Conservation (phyloP, 2,797 vertebrate genomes). For the Benthosema pterotum region DNA sequence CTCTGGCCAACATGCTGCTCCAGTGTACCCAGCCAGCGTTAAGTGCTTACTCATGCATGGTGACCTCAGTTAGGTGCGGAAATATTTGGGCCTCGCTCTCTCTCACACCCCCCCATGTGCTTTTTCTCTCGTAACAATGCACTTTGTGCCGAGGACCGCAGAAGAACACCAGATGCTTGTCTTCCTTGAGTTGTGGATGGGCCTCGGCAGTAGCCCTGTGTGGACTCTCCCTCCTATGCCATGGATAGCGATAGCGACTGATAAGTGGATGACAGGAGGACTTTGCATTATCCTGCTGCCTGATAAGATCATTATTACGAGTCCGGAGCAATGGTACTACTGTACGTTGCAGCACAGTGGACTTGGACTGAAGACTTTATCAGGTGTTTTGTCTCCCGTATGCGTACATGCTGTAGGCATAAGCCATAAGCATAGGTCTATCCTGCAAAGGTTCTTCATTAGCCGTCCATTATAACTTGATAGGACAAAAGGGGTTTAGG, state of each 20-base stretch:
- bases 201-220: constrained; percentile 65
- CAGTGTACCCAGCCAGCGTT: constrained; percentile 64
- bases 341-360: constrained; percentile 38
- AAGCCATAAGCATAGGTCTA: constrained; percentile 56
- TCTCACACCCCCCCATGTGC: constrained; percentile 4
- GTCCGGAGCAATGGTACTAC: constrained; percentile 24
- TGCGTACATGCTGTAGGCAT: constrained; percentile 51
- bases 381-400: constrained; percentile 37
- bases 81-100: constrained; percentile 50
- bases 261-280: constrained; percentile 39
- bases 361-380: constrained; percentile 34
- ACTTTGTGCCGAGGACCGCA: constrained; percentile 59
- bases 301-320: constrained; percentile 28
- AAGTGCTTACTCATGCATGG: constrained; percentile 72
- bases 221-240: constrained; percentile 46
- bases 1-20: constrained; percentile 59
- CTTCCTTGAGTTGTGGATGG: constrained; percentile 59
- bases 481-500: constrained; percentile 27
- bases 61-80: constrained; percentile 62
- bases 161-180: constrained; percentile 49
- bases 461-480: constrained; percentile 15
- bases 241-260: neutral
- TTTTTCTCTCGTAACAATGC: constrained; percentile 42
- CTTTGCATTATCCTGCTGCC: constrained; percentile 40
- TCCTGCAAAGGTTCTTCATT: constrained; percentile 35